Percentiles rank a stretch among this genome's conserved stretches.
Conservation (phyloP, 2,113 vertebrate genomes). For the Hirundichthys speculiger region DNA sequence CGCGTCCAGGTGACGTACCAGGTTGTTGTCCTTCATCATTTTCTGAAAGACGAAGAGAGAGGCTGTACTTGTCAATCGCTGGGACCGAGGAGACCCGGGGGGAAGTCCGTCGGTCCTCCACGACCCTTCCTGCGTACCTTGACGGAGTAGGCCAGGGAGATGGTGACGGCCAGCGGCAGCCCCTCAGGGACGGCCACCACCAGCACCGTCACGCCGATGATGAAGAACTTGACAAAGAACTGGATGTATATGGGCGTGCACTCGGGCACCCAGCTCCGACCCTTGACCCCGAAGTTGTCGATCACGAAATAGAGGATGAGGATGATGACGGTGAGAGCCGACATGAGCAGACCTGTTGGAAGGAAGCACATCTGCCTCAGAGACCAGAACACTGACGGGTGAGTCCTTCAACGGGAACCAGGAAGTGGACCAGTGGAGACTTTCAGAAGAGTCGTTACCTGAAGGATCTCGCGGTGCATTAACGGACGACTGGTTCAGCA, state of each 20-base stretch:
- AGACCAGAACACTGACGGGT: background rate
- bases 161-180: slow-evolving; percentile 94
- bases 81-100: background rate
- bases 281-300: slow-evolving; percentile 88
- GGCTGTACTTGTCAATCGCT: background rate
- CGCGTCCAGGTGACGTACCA: slow-evolving; percentile 94
- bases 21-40: slow-evolving; percentile 99
- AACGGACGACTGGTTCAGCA: too few relatives aligned
- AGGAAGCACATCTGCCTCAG: background rate
- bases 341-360: slow-evolving; percentile 92
- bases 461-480: too few relatives aligned
- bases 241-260: slow-evolving; percentile 97
- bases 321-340: slow-evolving; percentile 92
- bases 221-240: slow-evolving; percentile 99
- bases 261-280: slow-evolving; percentile 84
- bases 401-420: too few relatives aligned
- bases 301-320: slow-evolving; percentile 95
- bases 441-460: too few relatives aligned
- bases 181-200: slow-evolving; percentile 98
- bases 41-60: slow-evolving; percentile 79
- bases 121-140: slow-evolving; percentile 81
- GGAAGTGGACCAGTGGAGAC: too few relatives aligned
- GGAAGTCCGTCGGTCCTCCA: background rate
- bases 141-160: slow-evolving; percentile 95
- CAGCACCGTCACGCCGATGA: slow-evolving; percentile 95